Conservation (phyloP, 2,888 invertebrate genomes). For the Corythucha ciliata region DNA sequence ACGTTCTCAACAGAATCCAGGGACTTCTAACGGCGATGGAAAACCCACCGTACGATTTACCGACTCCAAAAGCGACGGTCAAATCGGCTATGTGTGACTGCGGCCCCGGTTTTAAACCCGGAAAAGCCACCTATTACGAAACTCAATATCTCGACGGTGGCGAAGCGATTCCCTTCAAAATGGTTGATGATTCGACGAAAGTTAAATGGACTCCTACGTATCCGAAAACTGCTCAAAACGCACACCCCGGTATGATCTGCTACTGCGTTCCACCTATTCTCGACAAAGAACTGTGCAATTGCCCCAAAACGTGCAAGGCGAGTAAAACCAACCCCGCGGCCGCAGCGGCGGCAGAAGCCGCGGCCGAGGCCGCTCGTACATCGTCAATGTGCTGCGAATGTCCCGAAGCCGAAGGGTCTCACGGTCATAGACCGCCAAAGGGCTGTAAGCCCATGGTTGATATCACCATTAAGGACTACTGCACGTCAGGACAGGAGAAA, state of each 20-base stretch:
- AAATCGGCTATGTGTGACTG: slow-evolving; percentile 13
- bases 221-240: slow-evolving; percentile 10
- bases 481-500: slow-evolving; percentile 11
- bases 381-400: too few species aligned
- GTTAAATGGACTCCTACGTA: slow-evolving; percentile 21
- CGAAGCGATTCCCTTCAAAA: slow-evolving; percentile 9
- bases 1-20: slow-evolving; percentile 14
- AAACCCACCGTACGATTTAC: not conserved
- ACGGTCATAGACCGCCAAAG: slow-evolving; percentile 2
- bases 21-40: not conserved
- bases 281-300: too few species aligned
- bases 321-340: too few species aligned
- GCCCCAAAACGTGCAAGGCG: too few species aligned
- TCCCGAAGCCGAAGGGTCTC: slow-evolving; percentile 10
- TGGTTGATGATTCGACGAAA: not conserved
- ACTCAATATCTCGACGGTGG: slow-evolving; percentile 8
- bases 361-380: too few species aligned
- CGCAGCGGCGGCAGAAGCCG: too few species aligned
- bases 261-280: slow-evolving; percentile 23
- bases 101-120: not conserved
- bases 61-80: slow-evolving; percentile 12
- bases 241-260: slow-evolving; percentile 14
- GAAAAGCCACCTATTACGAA: slow-evolving; percentile 8
- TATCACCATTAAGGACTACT: slow-evolving; percentile 8
- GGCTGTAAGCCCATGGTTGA: not conserved